Evolutionary conservation across 2,113 vertebrate genomes (phyloP).

Genomic region (Thryonomys swinderianus): DNA sequence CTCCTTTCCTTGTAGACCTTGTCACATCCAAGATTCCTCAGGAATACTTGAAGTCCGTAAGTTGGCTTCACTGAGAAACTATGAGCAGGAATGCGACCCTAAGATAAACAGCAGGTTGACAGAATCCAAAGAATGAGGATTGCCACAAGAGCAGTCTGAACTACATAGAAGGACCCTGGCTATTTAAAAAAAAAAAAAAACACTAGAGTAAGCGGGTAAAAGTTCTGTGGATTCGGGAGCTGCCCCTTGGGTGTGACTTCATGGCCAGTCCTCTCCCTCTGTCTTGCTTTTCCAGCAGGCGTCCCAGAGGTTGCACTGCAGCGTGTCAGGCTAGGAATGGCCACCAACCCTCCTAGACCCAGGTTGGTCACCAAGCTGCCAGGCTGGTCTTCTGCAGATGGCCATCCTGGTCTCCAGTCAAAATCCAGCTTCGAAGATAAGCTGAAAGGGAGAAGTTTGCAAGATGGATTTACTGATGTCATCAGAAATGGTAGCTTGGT

Average conservation of each 20-base stretch:
- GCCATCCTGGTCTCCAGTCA: conserved; percentile 89
- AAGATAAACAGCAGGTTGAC: neutral
- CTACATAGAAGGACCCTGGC: neutral
- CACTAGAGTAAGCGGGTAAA: conserved; percentile 5
- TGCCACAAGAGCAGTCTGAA: neutral
- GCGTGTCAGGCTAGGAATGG: conserved; percentile 87
- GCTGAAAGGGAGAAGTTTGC: conserved; percentile 87
- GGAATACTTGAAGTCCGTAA: neutral
- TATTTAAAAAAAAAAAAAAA: neutral
- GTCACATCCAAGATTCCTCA: neutral
- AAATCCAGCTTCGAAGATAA: conserved; percentile 88
- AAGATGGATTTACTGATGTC: conserved; percentile 88
- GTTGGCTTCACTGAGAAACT: neutral
- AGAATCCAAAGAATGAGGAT: neutral
- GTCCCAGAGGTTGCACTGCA: conserved; percentile 73
- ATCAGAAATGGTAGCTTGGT: conserved; percentile 89
- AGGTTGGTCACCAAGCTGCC: conserved; percentile 92
- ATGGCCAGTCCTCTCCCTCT: neutral
- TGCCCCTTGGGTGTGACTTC: no score
- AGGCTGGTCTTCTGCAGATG: conserved; percentile 94
- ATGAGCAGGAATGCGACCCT: neutral
- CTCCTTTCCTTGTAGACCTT: neutral
- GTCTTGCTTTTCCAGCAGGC: conserved; percentile 4
- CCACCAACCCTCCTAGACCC: conserved; percentile 87
- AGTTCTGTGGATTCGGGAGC: neutral